phyloP scores from a whole-genome alignment of 2,797 vertebrate species.

The Tapirus indicus region DNA sequence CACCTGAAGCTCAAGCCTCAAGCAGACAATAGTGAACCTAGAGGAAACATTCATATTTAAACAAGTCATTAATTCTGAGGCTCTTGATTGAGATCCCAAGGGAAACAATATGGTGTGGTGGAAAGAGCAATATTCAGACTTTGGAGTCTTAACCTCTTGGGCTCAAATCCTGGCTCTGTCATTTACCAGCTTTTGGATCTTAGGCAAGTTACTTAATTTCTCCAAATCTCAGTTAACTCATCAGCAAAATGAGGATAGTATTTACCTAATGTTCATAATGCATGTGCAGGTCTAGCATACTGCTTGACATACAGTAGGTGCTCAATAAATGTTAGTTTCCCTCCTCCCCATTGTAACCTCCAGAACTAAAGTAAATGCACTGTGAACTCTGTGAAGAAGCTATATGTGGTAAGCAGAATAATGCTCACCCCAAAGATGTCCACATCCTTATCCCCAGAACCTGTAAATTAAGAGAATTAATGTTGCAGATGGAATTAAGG shows the following conservation, averaged over 20 bases:
- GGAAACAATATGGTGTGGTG: neutral
- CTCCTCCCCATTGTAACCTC: neutral
- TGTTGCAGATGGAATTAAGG: neutral
- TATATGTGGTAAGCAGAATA: neutral
- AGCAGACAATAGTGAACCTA: neutral
- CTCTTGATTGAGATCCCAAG: neutral
- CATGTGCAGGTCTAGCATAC: neutral
- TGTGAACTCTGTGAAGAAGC: neutral
- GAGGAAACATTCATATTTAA: neutral
- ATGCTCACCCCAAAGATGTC: neutral
- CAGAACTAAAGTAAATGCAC: neutral
- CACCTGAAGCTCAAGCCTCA: neutral
- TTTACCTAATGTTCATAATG: neutral
- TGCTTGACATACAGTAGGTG: neutral
- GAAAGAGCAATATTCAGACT: neutral
- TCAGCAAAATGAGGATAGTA: neutral
- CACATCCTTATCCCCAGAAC: neutral
- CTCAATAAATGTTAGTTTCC: neutral
- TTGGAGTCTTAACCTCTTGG: neutral
- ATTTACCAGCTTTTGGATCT: neutral
- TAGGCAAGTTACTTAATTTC: conserved; percentile 42
- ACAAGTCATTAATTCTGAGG: neutral
- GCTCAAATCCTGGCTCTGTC: neutral
- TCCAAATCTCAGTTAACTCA: conserved; percentile 4
- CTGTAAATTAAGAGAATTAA: conserved; percentile 10